These are phyloP conservation scores for Sebastes kiyomatsui DNA, from an alignment of 2,797 vertebrate genomes.

Conservation along the genomic window DNA sequence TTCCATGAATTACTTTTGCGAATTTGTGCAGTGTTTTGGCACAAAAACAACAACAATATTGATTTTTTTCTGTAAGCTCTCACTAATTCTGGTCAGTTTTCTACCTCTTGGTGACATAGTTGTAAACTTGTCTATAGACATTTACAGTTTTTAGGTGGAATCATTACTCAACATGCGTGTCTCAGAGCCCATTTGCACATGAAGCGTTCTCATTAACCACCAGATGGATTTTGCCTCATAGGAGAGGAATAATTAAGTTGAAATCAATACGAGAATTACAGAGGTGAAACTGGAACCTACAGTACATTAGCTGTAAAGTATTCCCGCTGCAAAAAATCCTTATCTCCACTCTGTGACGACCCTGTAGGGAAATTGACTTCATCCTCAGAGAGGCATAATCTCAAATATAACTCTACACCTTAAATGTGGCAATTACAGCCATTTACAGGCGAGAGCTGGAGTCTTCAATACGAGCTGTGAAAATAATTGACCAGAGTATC, in stretches of 20 bases:
- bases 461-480: slow-evolving; percentile 15
- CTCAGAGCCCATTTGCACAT: slow-evolving; percentile 25
- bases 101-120: not conserved
- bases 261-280: slow-evolving; percentile 70
- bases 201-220: slow-evolving; percentile 47
- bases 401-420: slow-evolving; percentile 44
- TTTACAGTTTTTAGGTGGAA: slow-evolving; percentile 16
- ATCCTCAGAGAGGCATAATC: slow-evolving; percentile 46
- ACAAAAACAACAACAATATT: not conserved
- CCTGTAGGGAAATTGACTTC: slow-evolving; percentile 57
- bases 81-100: not conserved
- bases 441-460: slow-evolving; percentile 28
- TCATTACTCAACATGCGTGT: slow-evolving; percentile 15
- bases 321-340: slow-evolving; percentile 53
- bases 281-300: slow-evolving; percentile 59
- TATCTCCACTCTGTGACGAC: slow-evolving; percentile 44
- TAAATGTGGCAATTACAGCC: slow-evolving; percentile 57
- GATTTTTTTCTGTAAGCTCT: not conserved
- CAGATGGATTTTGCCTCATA: slow-evolving; percentile 59
- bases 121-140: not conserved
- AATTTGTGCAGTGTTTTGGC: not conserved
- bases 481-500: slow-evolving; percentile 37
- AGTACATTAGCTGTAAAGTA: slow-evolving; percentile 64
- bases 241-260: slow-evolving; percentile 63
- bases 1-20: not conserved